Conservation (phyloP, 2,797 vertebrate species). For the Coregonus ussuriensis region DNA sequence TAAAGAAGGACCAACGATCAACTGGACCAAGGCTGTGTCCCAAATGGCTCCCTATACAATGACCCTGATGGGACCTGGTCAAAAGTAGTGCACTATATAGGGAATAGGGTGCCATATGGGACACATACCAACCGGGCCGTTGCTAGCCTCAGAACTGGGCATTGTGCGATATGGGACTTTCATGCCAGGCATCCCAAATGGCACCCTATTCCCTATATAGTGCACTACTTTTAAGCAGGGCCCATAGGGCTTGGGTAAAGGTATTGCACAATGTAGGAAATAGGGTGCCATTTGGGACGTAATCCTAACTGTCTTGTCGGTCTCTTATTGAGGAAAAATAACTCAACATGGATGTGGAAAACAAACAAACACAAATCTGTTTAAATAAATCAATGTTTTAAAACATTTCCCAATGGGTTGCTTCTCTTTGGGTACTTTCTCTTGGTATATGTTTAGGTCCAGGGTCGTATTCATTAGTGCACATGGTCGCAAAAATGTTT, state of each 20-base stretch:
- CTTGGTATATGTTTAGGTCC: background rate
- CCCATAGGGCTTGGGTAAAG: background rate
- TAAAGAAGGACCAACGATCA: constrained; percentile 11
- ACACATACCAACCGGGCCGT: background rate
- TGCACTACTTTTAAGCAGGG: background rate
- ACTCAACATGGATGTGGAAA: constrained; percentile 43
- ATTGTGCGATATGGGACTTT: constrained; percentile 63
- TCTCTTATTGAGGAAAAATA: background rate
- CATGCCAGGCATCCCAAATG: constrained; percentile 16
- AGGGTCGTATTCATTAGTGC: background rate
- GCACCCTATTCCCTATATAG: background rate
- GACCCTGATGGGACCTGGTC: no score
- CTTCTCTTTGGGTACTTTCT: background rate
- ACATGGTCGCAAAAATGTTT: background rate
- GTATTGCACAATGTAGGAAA: no score
- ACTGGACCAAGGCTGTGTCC: background rate
- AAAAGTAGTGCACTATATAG: no score
- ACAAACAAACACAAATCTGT: constrained; percentile 24
- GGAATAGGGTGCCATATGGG: no score
- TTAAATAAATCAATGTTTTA: constrained; percentile 48
- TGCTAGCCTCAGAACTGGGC: constrained; percentile 42
- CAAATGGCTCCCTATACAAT: no score
- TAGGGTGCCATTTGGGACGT: no score
- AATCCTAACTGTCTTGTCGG: background rate
- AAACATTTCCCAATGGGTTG: background rate